phyloP scores from a whole-genome alignment of 2,797 vertebrate species.

The Aphelocoma californica region DNA sequence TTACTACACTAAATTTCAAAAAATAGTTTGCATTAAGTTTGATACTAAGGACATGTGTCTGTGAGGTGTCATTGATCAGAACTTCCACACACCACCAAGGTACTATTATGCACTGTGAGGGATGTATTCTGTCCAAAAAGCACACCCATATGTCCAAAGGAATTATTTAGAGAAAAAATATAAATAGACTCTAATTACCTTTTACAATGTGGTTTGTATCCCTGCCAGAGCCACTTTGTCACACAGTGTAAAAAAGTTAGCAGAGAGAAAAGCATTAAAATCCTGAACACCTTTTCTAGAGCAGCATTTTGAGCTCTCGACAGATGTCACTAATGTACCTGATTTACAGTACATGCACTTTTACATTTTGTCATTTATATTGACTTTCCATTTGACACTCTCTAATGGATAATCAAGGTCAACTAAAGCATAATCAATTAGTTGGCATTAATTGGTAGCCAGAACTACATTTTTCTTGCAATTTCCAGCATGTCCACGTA shows the following conservation, averaged over 20 bases:
- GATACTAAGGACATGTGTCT: accelerated
- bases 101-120: not conserved
- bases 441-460: constrained; percentile 32
- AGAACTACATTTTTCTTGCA: constrained; percentile 27
- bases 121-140: not conserved
- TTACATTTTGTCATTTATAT: constrained; percentile 46
- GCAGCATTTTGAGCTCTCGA: constrained; percentile 34
- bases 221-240: not conserved
- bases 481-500: not conserved
- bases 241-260: not conserved
- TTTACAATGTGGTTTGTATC: not conserved
- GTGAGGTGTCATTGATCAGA: not conserved
- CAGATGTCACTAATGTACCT: constrained; percentile 53
- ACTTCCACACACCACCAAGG: not conserved
- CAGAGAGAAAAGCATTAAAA: not conserved
- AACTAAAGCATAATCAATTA: constrained; percentile 59
- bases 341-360: not conserved
- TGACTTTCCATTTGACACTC: constrained; percentile 50
- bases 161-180: not conserved
- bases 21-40: not conserved
- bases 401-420: constrained; percentile 47
- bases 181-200: not conserved
- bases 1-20: not conserved
- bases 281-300: not conserved
- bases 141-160: not conserved